Evolutionary conservation across 1,140 invertebrate genomes (phyloP).

Genomic region (Holcopasites calliopsidis): DNA sequence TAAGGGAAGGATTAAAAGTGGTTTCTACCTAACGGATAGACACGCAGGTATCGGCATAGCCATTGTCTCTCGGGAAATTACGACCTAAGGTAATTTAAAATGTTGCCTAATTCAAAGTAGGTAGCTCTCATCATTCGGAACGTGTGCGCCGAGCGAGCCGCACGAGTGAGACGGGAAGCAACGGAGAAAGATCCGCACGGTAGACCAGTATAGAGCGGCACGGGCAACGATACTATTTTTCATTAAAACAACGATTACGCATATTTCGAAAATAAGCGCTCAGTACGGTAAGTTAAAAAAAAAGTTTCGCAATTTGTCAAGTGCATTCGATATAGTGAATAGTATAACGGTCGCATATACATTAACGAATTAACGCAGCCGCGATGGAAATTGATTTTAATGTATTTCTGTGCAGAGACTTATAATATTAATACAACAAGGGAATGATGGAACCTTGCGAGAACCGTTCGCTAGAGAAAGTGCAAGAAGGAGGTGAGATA

Average conservation of each 20-base stretch:
- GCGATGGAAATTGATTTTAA: slow-evolving; percentile 40
- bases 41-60: too few relatives aligned
- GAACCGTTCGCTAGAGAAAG: slow-evolving; percentile 57
- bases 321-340: background rate
- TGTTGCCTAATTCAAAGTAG: slow-evolving; percentile 26
- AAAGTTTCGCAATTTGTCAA: background rate
- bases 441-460: slow-evolving; percentile 66
- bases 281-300: slow-evolving; percentile 10
- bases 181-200: slow-evolving; percentile 11
- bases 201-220: slow-evolving; percentile 47
- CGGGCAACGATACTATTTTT: slow-evolving; percentile 40
- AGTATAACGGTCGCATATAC: background rate
- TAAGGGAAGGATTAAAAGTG: background rate
- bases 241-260: slow-evolving; percentile 36
- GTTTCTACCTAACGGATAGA: background rate
- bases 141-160: slow-evolving; percentile 30
- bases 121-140: slow-evolving; percentile 25
- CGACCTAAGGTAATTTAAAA: slow-evolving; percentile 22
- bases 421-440: slow-evolving; percentile 51
- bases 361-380: background rate
- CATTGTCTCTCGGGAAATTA: background rate
- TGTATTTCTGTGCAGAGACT: slow-evolving; percentile 46
- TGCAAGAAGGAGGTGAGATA: slow-evolving; percentile 67
- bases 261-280: slow-evolving; percentile 40
- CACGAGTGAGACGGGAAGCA: slow-evolving; percentile 18